Conservation (phyloP, 2,797 vertebrate genomes). For the Sebastes cheni region DNA sequence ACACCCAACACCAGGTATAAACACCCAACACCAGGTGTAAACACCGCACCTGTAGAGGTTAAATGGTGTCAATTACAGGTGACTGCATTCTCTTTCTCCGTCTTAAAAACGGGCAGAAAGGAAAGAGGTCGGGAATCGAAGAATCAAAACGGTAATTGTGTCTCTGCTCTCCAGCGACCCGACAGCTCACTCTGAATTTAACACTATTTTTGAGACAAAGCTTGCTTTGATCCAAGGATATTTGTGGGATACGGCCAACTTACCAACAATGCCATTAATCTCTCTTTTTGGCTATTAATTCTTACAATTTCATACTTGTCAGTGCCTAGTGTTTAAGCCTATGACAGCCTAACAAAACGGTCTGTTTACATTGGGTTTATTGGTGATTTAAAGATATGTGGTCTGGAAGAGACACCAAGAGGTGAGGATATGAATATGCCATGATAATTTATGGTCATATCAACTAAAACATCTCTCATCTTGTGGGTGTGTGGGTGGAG, state of each 20-base stretch:
- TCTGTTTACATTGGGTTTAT: neutral
- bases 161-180: neutral
- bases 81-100: neutral
- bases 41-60: neutral
- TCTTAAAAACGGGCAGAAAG: neutral
- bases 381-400: slow-evolving; percentile 7
- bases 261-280: neutral
- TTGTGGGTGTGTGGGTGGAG: neutral
- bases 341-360: neutral
- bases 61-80: neutral
- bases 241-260: neutral
- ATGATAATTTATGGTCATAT: neutral
- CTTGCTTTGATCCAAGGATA: neutral
- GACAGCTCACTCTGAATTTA: neutral
- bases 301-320: neutral
- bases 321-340: neutral
- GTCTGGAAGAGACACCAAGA: neutral
- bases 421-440: neutral
- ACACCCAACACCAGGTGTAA: neutral
- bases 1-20: neutral
- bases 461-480: slow-evolving; percentile 5
- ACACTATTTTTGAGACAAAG: neutral
- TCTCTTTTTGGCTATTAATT: neutral
- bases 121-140: neutral
- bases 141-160: neutral